Evolutionary conservation across 2,888 invertebrate genomes (phyloP), one percentile per base, ranked within the genome.

Genomic region (Apamea sordens): DNA sequence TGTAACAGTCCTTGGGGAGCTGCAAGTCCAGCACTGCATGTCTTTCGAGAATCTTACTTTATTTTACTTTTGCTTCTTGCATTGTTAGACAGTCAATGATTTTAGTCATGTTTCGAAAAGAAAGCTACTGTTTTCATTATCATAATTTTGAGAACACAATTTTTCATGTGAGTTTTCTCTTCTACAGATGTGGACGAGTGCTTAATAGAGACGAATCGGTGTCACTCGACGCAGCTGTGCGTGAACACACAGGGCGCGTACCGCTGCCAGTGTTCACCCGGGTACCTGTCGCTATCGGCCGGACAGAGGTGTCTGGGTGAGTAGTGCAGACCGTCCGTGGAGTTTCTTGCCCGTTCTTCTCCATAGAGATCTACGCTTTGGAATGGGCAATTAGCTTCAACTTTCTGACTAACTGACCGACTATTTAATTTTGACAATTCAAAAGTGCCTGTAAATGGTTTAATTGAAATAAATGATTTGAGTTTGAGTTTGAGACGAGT

Each of bases 151-250:
- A 68, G 28, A 44, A 0, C 6, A 44, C n/a, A 28, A 28, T 44
- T 6, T 47, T 21, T 68, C 1, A 28, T 28, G 0, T 7, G 5
- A 2, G 15, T 53, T 70, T 36, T 53, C 6, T 7, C 8, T 63
- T n/a, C n/a, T 90, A 0, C 92, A 98, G 98, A 98, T 91, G 95
- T 98, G 56, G 97, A 98, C 93, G 98, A 98, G 91, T 98, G 98
- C 86, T 67, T 89, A 36, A 90, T 94, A 89, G 86, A 93, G 86
- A 88, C 90, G 87, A 95, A 95, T 90, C 85, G 95, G 93, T 98
- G 98, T 89, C 97, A 97, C 89, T 93, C 95, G 88, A 97, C 97
- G 56, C 97, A 96, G 92, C 92, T 93, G 82, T 98, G 98, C 91
- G 97, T 94, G 86, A 98, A 98, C 94, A 94, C 96, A 0, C 92